Evolutionary conservation across 2,113 vertebrate genomes (phyloP).

Genomic region (Daboia siamensis): DNA sequence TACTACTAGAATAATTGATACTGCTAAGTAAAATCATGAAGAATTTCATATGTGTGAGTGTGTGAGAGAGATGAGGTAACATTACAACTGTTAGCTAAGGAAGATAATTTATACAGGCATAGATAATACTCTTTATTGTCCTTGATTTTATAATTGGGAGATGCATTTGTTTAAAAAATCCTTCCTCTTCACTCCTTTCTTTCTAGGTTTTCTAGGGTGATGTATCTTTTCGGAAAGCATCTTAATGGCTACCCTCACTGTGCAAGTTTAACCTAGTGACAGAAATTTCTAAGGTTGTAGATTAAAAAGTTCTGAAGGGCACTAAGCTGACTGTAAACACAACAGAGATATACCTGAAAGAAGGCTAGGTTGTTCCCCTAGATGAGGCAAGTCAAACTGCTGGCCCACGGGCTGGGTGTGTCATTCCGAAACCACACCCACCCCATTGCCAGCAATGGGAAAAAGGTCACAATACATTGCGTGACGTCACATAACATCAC

Average conservation of each 20-base stretch:
- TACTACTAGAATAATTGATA: background rate
- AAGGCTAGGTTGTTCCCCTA: background rate
- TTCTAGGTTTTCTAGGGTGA: background rate
- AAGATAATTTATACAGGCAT: background rate
- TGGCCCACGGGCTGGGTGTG: too few species aligned
- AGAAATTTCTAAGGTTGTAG: background rate
- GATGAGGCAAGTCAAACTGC: too few species aligned
- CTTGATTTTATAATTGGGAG: background rate
- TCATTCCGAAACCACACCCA: too few species aligned
- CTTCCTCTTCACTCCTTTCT: background rate
- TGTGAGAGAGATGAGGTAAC: background rate
- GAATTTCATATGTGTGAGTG: background rate
- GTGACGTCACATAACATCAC: too few species aligned
- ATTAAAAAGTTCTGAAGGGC: background rate
- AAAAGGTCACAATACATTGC: too few species aligned
- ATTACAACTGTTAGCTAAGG: background rate
- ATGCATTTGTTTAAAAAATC: background rate
- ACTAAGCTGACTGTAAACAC: background rate
- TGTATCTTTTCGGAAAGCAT: background rate
- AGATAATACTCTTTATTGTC: background rate
- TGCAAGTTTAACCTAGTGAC: background rate
- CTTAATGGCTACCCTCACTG: background rate
- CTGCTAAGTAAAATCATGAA: background rate
- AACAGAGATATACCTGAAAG: background rate
- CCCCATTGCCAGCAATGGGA: too few species aligned